These are phyloP conservation scores for Aphidius gifuensis DNA, from an alignment of 1,140 invertebrate species.

Conservation along the genomic window DNA sequence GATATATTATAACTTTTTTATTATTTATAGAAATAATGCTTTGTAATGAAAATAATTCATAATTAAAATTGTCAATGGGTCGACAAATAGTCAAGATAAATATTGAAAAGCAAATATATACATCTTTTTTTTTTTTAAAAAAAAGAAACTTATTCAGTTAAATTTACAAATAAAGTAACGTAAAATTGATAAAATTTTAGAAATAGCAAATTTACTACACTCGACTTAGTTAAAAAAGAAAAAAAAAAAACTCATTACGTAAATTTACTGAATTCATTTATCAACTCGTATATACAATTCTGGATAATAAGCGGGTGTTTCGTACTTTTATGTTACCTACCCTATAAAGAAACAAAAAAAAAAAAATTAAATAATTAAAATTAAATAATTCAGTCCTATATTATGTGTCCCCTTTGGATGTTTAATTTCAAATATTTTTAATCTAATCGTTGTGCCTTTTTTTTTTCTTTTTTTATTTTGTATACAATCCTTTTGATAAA, in stretches of 20 bases:
- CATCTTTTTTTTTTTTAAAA: too few relatives aligned
- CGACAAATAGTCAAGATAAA: too few relatives aligned
- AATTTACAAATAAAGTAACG: too few relatives aligned
- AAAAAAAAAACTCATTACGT: background rate
- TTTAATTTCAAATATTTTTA: constrained; percentile 42
- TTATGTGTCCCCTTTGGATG: constrained; percentile 42
- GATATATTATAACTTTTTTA: too few relatives aligned
- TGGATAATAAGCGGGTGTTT: background rate
- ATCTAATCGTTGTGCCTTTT: constrained; percentile 45
- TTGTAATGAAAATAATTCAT: too few relatives aligned
- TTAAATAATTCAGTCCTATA: constrained; percentile 8
- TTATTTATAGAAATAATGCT: too few relatives aligned
- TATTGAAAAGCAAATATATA: too few relatives aligned
- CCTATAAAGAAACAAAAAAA: constrained; percentile 6
- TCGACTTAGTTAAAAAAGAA: too few relatives aligned
- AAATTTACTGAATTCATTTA: background rate
- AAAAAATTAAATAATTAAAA: background rate
- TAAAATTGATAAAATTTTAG: too few relatives aligned
- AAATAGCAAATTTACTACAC: too few relatives aligned
- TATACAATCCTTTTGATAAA: background rate
- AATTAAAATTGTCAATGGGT: too few relatives aligned
- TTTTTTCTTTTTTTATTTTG: constrained; percentile 9
- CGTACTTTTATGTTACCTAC: background rate
- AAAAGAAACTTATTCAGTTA: too few relatives aligned
- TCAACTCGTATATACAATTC: background rate